Percentiles rank a stretch among this genome's conserved stretches.
Evolutionary conservation across 2,888 invertebrate species (phyloP).

Genomic region (Cerastis rubricosa): DNA sequence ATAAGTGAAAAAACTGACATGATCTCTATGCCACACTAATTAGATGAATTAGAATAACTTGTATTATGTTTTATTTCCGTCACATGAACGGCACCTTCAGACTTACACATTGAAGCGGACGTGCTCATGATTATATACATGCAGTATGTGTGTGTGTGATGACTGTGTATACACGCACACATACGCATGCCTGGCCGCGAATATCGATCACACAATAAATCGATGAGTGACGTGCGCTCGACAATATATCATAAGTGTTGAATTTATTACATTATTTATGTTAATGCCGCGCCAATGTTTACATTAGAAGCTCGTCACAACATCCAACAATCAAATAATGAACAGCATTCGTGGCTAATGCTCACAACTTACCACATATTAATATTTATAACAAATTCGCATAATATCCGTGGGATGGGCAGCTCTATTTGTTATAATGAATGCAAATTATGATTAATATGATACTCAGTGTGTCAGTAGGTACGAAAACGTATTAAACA

Average conservation of each 20-base stretch:
- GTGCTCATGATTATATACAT: background rate
- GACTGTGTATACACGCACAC: conserved; percentile 12
- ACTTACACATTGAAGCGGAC: conserved; percentile 1
- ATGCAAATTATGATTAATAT: conserved; percentile 47
- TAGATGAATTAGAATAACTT: conserved; percentile 20
- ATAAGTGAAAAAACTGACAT: conserved; percentile 32
- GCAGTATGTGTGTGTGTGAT: conserved; percentile 3
- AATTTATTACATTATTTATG: conserved; percentile 61
- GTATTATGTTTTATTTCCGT: conserved; percentile 43
- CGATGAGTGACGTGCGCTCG: conserved; percentile 36
- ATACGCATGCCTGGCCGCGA: conserved; percentile 1
- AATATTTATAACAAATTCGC: conserved; percentile 58
- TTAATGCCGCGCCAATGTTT: conserved; percentile 50
- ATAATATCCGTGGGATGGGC: conserved; percentile 40
- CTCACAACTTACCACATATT: conserved; percentile 43
- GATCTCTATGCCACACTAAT: conserved; percentile 24
- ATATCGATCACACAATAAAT: conserved; percentile 56
- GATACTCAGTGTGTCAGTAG: conserved; percentile 39
- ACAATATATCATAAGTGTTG: conserved; percentile 57
- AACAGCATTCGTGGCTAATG: conserved; percentile 48
- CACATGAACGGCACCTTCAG: conserved; percentile 33
- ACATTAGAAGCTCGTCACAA: conserved; percentile 40
- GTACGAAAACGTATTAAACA: conserved; percentile 13
- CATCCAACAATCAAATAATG: conserved; percentile 47
- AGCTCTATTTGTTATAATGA: conserved; percentile 44